Conservation (phyloP, 2,113 vertebrate species). For the Psettodes erumei region DNA sequence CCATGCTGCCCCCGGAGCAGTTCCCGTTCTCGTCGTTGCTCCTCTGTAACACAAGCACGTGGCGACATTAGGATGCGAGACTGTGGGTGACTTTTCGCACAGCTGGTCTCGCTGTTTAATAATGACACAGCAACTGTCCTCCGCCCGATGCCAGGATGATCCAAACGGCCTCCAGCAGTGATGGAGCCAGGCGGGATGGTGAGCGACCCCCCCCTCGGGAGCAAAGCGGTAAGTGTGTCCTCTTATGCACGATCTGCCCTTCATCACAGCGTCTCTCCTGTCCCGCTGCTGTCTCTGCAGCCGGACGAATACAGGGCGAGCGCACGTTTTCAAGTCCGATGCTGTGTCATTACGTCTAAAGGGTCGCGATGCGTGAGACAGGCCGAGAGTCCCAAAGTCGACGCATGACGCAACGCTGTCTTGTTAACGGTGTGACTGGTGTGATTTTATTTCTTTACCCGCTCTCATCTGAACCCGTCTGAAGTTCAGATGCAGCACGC, state of each 20-base stretch:
- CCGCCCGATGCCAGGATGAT: slow-evolving; percentile 16
- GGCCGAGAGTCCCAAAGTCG: slow-evolving; percentile 13
- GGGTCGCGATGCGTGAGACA: not conserved
- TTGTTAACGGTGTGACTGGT: not conserved
- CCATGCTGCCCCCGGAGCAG: slow-evolving; percentile 93
- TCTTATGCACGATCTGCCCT: slow-evolving; percentile 29
- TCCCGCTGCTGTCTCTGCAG: slow-evolving; percentile 1
- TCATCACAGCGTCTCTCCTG: slow-evolving; percentile 35
- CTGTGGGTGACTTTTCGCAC: slow-evolving; percentile 15
- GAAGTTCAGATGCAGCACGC: not conserved
- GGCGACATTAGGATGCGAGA: slow-evolving; percentile 5
- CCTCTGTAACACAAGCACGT: slow-evolving; percentile 76
- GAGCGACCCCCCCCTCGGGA: slow-evolving; percentile 35
- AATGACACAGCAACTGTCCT: slow-evolving; percentile 33
- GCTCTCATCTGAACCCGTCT: no score
- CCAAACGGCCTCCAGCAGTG: slow-evolving; percentile 31
- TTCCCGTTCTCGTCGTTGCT: slow-evolving; percentile 98
- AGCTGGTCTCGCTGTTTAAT: slow-evolving; percentile 9
- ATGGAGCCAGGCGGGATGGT: slow-evolving; percentile 39
- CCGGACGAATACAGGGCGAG: slow-evolving; percentile 7
- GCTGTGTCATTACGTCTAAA: not conserved
- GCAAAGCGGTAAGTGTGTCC: slow-evolving; percentile 36
- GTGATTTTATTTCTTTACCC: no score
- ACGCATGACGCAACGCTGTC: slow-evolving; percentile 1
- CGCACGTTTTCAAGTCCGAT: slow-evolving; percentile 13